These are phyloP conservation scores for Perodicticus potto DNA, from an alignment of 2,797 vertebrate species.

Conservation along the genomic window DNA sequence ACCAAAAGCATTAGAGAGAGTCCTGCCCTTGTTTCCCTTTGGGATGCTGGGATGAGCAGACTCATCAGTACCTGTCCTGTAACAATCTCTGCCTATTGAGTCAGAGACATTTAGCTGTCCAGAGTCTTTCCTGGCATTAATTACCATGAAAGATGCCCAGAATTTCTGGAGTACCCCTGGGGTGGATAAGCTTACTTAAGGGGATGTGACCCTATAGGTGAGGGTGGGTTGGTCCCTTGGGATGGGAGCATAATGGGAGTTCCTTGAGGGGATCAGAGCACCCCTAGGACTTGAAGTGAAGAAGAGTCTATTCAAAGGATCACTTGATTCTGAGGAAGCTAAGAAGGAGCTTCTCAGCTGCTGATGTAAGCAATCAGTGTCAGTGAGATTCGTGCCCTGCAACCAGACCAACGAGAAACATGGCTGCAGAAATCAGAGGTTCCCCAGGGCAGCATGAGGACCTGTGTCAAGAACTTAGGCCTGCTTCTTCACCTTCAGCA, in stretches of 20 bases:
- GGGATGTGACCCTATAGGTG: not conserved
- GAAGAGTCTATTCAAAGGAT: not conserved
- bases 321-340: not conserved
- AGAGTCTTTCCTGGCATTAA: not conserved
- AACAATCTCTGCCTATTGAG: not conserved
- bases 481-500: not conserved
- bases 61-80: not conserved
- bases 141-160: not conserved
- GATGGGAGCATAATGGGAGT: not conserved
- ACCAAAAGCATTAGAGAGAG: not conserved
- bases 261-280: not conserved
- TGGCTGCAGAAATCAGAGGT: not conserved
- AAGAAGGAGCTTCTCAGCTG: not conserved
- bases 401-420: not conserved
- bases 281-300: not conserved
- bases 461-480: not conserved
- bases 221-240: not conserved
- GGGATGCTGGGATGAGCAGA: not conserved
- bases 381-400: not conserved
- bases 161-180: not conserved
- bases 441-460: not conserved
- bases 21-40: not conserved
- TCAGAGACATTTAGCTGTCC: not conserved
- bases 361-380: not conserved
- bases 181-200: not conserved